These are phyloP conservation scores for Varanus salvator DNA, from an alignment of 2,113 vertebrate genomes.

Conservation along the genomic window DNA sequence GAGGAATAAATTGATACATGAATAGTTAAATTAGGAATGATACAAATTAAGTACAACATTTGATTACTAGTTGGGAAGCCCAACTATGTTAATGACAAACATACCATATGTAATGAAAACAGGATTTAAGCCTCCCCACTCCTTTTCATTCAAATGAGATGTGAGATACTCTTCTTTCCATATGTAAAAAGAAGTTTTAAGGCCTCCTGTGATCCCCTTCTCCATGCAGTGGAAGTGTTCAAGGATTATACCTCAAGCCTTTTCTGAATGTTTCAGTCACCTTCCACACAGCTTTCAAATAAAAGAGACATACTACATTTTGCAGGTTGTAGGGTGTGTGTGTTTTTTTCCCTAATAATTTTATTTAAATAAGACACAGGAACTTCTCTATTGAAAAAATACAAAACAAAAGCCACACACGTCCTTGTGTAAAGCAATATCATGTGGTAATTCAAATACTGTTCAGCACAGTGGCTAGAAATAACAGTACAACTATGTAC, in stretches of 20 bases:
- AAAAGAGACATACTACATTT: slow-evolving; percentile 43
- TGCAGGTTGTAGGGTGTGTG: neutral
- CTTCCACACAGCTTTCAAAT: slow-evolving; percentile 31
- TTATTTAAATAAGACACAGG: slow-evolving; percentile 96
- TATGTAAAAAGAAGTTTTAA: neutral
- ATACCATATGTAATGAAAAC: neutral
- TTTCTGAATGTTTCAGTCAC: neutral
- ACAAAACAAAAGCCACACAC: slow-evolving; percentile 88
- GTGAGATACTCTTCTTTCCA: neutral
- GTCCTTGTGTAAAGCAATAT: slow-evolving; percentile 84
- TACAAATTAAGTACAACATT: neutral
- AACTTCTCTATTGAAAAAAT: slow-evolving; percentile 89
- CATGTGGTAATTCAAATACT: slow-evolving; percentile 83
- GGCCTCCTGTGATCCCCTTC: no score
- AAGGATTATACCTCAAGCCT: neutral
- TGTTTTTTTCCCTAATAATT: slow-evolving; percentile 82
- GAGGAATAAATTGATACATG: neutral
- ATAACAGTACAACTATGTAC: slow-evolving; percentile 83
- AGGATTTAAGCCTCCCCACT: neutral
- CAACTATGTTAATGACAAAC: neutral
- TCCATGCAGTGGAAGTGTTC: neutral
- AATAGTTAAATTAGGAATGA: neutral
- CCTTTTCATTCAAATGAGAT: neutral
- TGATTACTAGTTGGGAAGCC: neutral
- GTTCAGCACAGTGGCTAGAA: slow-evolving; percentile 83